Percentiles rank a stretch among this genome's conserved stretches.
Evolutionary conservation across 2,797 vertebrate species (phyloP).

Genomic region (Selene dorsalis): DNA sequence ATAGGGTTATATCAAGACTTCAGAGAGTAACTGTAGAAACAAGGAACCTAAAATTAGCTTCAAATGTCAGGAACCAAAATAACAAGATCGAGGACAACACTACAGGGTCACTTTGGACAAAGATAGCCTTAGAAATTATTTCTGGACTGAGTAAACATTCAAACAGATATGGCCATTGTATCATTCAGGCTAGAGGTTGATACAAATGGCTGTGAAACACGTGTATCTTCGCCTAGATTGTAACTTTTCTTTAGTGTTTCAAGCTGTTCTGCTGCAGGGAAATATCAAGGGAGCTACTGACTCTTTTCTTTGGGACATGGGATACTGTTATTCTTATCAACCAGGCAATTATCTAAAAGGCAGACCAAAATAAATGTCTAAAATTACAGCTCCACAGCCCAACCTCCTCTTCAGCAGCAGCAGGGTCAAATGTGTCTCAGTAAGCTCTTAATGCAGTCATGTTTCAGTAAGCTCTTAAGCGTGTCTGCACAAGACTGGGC

Average conservation of each 20-base stretch:
- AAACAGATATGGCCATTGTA: slow-evolving; percentile 40
- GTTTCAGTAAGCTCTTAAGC: slow-evolving; percentile 58
- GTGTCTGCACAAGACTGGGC: slow-evolving; percentile 3
- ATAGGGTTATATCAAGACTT: slow-evolving; percentile 24
- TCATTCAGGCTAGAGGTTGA: slow-evolving; percentile 10
- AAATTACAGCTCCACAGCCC: not conserved
- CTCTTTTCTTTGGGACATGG: not conserved
- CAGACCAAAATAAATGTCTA: not conserved
- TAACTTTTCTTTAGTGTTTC: not conserved
- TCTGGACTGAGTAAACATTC: slow-evolving; percentile 46
- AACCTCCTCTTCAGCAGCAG: not conserved
- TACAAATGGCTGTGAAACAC: not conserved
- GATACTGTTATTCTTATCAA: not conserved
- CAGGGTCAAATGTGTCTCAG: slow-evolving; percentile 17
- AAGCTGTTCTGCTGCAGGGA: not conserved
- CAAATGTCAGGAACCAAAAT: slow-evolving; percentile 67
- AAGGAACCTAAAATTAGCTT: slow-evolving; percentile 64
- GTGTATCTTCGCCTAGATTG: not conserved
- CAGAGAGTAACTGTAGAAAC: slow-evolving; percentile 40
- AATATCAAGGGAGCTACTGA: not conserved
- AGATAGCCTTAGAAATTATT: slow-evolving; percentile 47
- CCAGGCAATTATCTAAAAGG: not conserved
- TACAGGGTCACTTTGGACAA: slow-evolving; percentile 46
- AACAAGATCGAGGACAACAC: slow-evolving; percentile 62
- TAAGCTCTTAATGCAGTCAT: slow-evolving; percentile 45